Conservation (phyloP, 2,797 vertebrate species). For the Malacoraja senta region DNA sequence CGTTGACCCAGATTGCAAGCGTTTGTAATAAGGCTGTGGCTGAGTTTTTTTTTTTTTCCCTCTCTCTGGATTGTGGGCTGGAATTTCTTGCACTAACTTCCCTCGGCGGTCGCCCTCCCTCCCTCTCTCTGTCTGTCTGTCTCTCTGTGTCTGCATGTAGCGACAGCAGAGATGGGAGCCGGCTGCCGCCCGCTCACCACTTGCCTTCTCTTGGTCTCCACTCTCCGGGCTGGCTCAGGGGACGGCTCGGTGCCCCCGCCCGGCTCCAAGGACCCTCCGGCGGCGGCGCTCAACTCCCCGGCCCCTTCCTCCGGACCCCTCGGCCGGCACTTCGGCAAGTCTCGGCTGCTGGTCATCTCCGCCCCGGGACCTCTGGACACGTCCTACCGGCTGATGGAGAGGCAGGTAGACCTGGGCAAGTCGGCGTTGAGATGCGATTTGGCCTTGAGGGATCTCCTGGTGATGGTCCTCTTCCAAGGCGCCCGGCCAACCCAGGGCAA, state of each 20-base stretch:
- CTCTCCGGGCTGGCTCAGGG: neutral
- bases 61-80: neutral
- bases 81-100: neutral
- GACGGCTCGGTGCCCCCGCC: neutral
- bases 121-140: too few species aligned
- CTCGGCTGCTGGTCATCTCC: neutral
- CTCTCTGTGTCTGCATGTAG: too few species aligned
- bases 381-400: slow-evolving; percentile 29
- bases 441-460: neutral
- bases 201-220: neutral
- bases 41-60: neutral
- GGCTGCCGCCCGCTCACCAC: neutral
- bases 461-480: rapidly evolving
- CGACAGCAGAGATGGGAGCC: neutral
- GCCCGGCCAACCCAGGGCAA: neutral
- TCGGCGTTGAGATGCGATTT: neutral
- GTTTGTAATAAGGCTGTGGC: neutral
- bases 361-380: neutral
- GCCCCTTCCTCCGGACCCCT: neutral
- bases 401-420: neutral
- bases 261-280: neutral
- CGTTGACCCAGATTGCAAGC: neutral
- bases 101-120: too few species aligned
- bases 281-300: too few species aligned
- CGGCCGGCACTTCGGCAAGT: neutral